Percentiles rank a stretch among this genome's conserved stretches.
phyloP scores from a whole-genome alignment of 1,140 invertebrate species.

The Brachionus asplanchnoidis region DNA sequence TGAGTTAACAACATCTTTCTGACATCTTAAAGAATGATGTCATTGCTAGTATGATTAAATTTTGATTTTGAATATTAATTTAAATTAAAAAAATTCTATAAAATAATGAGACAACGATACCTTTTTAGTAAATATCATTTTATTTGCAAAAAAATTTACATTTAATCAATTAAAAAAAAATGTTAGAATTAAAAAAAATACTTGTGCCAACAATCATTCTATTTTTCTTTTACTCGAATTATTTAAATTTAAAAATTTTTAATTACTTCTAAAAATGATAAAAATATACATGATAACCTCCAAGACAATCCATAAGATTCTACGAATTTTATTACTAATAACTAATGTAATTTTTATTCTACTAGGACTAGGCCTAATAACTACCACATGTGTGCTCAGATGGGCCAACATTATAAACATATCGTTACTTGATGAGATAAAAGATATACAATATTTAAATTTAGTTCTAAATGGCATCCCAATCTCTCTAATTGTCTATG shows the following conservation, averaged over 20 bases:
- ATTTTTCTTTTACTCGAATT: neutral
- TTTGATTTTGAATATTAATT: no score
- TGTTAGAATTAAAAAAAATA: neutral
- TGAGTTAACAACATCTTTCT: no score
- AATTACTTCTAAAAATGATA: neutral
- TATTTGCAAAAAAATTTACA: no score
- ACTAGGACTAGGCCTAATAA: neutral
- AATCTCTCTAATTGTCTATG: neutral
- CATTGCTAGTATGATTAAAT: no score
- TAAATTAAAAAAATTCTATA: no score
- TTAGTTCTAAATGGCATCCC: neutral
- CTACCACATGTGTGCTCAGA: slow-evolving; percentile 10
- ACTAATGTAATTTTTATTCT: neutral
- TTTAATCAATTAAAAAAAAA: no score
- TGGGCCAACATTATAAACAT: slow-evolving; percentile 1
- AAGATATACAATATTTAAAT: neutral
- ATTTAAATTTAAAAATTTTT: neutral
- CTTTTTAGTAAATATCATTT: no score
- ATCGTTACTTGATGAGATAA: neutral
- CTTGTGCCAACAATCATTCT: neutral
- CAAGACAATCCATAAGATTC: neutral
- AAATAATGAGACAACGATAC: no score
- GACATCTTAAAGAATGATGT: no score
- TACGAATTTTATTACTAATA: neutral
- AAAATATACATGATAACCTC: neutral